These are phyloP conservation scores for Coracias cyanogaster DNA, from an alignment of 2,797 vertebrate species.

Conservation along the genomic window DNA sequence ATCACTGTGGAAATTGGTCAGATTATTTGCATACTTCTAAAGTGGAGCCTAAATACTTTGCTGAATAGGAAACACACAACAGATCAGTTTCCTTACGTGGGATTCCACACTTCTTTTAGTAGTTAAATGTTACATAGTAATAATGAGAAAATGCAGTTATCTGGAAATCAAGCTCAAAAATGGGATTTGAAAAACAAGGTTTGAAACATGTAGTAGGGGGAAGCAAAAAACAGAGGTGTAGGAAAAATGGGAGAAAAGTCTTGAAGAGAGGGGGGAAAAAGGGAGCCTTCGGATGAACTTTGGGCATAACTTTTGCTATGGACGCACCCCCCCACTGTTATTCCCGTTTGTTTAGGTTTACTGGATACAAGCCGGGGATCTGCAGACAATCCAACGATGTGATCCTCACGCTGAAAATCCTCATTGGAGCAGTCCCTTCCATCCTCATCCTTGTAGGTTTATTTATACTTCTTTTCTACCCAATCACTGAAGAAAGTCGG, in stretches of 20 bases:
- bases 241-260: not conserved
- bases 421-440: constrained; percentile 91
- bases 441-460: constrained; percentile 89
- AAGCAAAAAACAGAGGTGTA: not conserved
- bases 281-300: not conserved
- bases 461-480: constrained; percentile 89
- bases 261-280: not conserved
- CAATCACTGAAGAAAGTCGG: constrained; percentile 86
- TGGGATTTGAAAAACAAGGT: not conserved
- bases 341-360: constrained; percentile 82
- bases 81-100: not conserved
- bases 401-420: constrained; percentile 90
- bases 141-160: not conserved
- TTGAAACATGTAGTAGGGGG: not conserved
- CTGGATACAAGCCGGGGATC: constrained; percentile 89
- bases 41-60: not conserved
- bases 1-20: constrained; percentile 41
- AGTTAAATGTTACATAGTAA: not conserved
- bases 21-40: constrained; percentile 40
- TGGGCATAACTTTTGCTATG: not conserved
- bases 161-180: not conserved
- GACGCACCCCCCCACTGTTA: not conserved
- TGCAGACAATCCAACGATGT: constrained; percentile 89
- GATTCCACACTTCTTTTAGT: not conserved
- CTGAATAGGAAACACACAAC: not conserved